Evolutionary conservation across 2,888 invertebrate genomes (phyloP).

Genomic region (Rhamnusium bicolor): DNA sequence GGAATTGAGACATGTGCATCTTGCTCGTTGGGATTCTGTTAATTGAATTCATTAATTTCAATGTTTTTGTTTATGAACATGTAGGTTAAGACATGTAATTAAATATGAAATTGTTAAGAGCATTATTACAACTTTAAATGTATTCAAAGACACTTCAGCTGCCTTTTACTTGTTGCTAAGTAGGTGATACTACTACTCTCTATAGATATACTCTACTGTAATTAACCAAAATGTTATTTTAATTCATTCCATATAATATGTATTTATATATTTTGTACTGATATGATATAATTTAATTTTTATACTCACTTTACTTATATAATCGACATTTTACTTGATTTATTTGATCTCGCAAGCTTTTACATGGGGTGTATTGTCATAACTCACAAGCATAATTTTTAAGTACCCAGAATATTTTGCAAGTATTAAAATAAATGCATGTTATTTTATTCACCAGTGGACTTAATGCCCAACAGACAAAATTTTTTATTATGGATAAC

Average conservation of each 20-base stretch:
- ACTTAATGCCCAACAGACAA: background rate
- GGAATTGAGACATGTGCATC: constrained; percentile 70
- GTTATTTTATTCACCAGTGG: background rate
- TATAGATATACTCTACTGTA: constrained; percentile 14
- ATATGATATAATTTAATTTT: constrained; percentile 3
- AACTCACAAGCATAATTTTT: background rate
- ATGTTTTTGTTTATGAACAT: constrained; percentile 12
- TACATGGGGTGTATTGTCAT: background rate
- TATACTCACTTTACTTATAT: constrained; percentile 2
- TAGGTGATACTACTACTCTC: constrained; percentile 28
- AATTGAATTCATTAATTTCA: constrained; percentile 36
- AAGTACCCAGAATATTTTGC: background rate
- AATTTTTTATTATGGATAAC: too few relatives aligned
- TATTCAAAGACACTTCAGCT: constrained; percentile 29
- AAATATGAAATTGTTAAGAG: constrained; percentile 50
- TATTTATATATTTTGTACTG: constrained; percentile 28
- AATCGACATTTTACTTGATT: background rate
- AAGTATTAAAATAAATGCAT: background rate
- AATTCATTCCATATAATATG: constrained; percentile 35
- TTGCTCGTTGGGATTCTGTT: constrained; percentile 65
- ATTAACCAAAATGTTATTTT: constrained; percentile 10
- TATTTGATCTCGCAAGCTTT: background rate
- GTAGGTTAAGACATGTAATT: constrained; percentile 42
- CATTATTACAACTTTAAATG: constrained; percentile 9
- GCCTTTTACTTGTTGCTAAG: constrained; percentile 34